These are phyloP conservation scores for Chirona hameri DNA, from an alignment of 2,888 invertebrate genomes.

Conservation along the genomic window DNA sequence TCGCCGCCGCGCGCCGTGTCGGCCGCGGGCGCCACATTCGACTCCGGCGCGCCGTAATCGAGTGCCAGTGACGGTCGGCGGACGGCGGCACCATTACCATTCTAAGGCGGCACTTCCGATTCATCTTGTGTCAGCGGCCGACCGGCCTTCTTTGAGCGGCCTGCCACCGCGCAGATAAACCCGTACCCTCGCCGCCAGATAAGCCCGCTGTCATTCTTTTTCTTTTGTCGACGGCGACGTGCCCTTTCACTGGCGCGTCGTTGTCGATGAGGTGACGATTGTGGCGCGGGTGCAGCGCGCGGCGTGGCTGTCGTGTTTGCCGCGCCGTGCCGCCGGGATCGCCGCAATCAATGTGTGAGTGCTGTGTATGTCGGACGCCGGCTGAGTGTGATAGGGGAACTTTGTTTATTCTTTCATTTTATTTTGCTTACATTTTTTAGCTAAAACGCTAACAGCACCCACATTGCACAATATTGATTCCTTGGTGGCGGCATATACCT, in stretches of 20 bases:
- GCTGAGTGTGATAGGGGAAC: no score
- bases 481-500: no score
- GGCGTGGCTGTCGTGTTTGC: not conserved
- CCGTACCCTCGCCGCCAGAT: slow-evolving; percentile 2
- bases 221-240: slow-evolving; percentile 4
- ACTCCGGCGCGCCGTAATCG: slow-evolving; percentile 1
- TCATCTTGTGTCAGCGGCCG: not conserved
- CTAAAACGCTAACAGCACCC: no score
- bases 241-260: not conserved
- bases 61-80: not conserved
- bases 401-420: no score
- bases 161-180: not conserved
- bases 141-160: not conserved
- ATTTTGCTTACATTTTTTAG: no score
- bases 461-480: no score
- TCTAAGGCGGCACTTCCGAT: slow-evolving; percentile 9
- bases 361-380: no score
- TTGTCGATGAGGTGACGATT: not conserved
- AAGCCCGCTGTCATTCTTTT: not conserved
- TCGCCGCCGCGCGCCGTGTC: not conserved
- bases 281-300: not conserved
- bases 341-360: not conserved
- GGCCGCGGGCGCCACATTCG: not conserved
- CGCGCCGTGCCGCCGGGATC: not conserved
- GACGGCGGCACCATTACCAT: not conserved